Evolutionary conservation across 2,113 vertebrate species (phyloP).

Genomic region (Poecilia latipinna): DNA sequence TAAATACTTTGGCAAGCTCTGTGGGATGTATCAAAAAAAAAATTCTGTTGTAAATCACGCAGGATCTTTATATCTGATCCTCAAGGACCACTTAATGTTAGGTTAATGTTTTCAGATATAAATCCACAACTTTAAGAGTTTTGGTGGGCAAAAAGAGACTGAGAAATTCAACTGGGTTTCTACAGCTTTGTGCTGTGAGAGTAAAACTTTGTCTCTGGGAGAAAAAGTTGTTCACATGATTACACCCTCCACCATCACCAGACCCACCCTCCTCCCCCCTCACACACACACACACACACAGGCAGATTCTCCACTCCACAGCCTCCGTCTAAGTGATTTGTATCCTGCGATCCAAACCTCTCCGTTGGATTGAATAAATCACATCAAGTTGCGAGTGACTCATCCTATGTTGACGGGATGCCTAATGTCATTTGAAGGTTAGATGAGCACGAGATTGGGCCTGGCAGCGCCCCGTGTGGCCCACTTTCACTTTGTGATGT

Average conservation of each 20-base stretch:
- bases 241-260: neutral
- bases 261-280: no score
- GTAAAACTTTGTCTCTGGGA: conserved; percentile 20
- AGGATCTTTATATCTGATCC: conserved; percentile 15
- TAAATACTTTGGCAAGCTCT: neutral
- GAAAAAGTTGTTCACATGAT: conserved; percentile 8
- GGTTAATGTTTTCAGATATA: conserved; percentile 46
- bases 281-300: neutral
- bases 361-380: conserved; percentile 73
- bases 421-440: conserved; percentile 80
- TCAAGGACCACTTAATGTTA: conserved; percentile 48
- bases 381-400: conserved; percentile 63
- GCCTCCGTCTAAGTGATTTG: conserved; percentile 73
- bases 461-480: conserved; percentile 28
- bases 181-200: conserved; percentile 8
- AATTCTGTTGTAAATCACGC: conserved; percentile 22
- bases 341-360: conserved; percentile 62
- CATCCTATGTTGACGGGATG: conserved; percentile 57
- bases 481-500: conserved; percentile 38
- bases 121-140: conserved; percentile 43
- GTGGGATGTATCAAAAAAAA: neutral
- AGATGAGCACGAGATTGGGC: conserved; percentile 54
- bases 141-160: conserved; percentile 15
- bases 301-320: conserved; percentile 9
- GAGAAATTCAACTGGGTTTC: conserved; percentile 18